Evolutionary conservation across 2,113 vertebrate genomes (phyloP), one percentile per base, ranked within the genome.

Genomic region (Actenoides lindsayi): DNA sequence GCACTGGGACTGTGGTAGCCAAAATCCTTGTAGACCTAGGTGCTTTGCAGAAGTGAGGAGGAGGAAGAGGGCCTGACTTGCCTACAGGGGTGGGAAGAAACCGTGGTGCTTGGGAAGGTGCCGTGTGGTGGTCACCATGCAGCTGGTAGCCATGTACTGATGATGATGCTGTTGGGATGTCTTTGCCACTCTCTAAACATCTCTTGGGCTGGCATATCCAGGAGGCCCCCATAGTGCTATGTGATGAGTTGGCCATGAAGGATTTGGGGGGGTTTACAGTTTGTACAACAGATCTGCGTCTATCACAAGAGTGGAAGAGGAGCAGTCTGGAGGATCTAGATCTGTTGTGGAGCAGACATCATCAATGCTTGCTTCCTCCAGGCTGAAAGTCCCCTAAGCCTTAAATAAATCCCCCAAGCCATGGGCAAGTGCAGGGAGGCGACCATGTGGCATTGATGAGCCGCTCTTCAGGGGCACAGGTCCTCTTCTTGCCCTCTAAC

Each of bases 91-190:
- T 54, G 19, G 50, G 50, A 83, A 50, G 44, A 83, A 85, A 44
- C 28, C 5, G 17, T 31, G 18, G 10, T 73, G 53, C 42, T 68
- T 85, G 70, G 28, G 42, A 75, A 82, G 65, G 44, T n/a, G 30
- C 33, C 0, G 1, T 2, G 3, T 60, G 56, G 33, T 79, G 33
- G 33, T 56, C 56, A 70, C 21, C 0, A 0, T 56, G 33, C 33
- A 77, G 33, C 31, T 91, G 73, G 25, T 91, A 60, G 46, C 51
- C 11, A 1, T 6, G 39, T 63, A 9, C 16, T 86, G 27, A 37
- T 91, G 69, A 27, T 30, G 10, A 1, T 41, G 41, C 37, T 51
- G 53, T 20, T 85, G 67, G 35, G 20, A 69, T 15, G 20, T 67
- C 56, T 54, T 0, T 77, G 59, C 37, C 2, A 1, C 20, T 63